Base-by-base conservation (phyloP, 2,888 invertebrate species). In the Drosophila dives region DNA sequence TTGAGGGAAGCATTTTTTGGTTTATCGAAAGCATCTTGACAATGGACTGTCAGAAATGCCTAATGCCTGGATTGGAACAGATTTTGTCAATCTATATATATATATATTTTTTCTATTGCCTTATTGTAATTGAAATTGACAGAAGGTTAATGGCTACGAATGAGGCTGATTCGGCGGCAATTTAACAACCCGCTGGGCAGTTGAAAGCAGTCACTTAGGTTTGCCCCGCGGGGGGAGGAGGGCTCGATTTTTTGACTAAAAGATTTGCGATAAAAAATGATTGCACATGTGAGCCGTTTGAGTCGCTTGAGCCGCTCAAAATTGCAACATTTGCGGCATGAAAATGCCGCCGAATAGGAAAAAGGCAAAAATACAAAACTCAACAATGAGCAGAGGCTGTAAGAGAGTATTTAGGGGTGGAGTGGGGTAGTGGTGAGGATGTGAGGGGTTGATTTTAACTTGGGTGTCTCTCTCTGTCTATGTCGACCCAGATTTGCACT, bases 311-410 rank as follows among this genome's bases (percentile, higher is more conserved):
- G 86, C 4, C 17, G 72, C 66, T 87, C 65, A 71, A 89, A 81
- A 87, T 86, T 87, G 90, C 90, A 90, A 78, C 90, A 87, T 87
- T 90, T 89, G 90, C 87, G 82, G 87, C 90, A 84, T 89, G 82
- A 85, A 90, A 78, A 77, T 77, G 76, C 65, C 64, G 58, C 66
- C 60, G 54, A 61, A 63, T 59, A 59, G 51, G 63, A 66, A 72
- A 66, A 70, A 29, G 29, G 29, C 71, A 80, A 73, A 76, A 72
- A 76, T 73, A 78, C 4, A 70, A 86, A 76, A 82, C 63, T 59
- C 72, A 78, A 74, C 75, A 84, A 84, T 69, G 69, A 54, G 68
- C 50, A 17, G 6, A 20, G 4, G 29, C 4, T 11, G 15, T 8
- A 29, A 8, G 38, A 53, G 45, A 4, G 45, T 45, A 45, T 45